A percentile compares a stretch with the other conserved stretches of the same genome.
These are phyloP conservation scores for Bugulina stolonifera DNA, from an alignment of 2,888 invertebrate species.

Conservation along the genomic window DNA sequence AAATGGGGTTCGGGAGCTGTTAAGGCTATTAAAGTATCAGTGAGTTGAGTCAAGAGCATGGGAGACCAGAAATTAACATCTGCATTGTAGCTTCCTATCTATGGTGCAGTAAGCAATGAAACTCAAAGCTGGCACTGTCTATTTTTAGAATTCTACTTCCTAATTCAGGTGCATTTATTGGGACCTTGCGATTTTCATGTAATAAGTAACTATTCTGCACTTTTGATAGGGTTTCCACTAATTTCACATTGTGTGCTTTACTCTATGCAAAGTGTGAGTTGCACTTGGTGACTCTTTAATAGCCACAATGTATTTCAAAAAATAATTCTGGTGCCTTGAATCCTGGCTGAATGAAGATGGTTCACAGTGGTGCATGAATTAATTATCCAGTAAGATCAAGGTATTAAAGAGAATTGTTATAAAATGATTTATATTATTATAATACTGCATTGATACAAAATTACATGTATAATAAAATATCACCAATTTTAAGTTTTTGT, in stretches of 20 bases:
- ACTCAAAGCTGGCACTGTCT: neutral
- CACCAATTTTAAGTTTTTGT: too few species aligned
- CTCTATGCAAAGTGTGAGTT: neutral
- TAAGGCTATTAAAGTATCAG: neutral
- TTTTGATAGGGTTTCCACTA: neutral
- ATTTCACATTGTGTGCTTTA: neutral
- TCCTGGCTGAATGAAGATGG: neutral
- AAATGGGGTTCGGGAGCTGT: neutral
- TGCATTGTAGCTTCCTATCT: neutral
- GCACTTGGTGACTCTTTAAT: constrained; percentile 10
- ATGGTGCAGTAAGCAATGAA: neutral
- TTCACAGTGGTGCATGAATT: too few species aligned
- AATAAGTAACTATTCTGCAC: neutral
- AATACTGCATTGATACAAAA: too few species aligned
- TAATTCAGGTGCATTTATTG: neutral
- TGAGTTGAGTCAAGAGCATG: neutral
- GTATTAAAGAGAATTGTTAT: too few species aligned
- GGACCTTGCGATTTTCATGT: neutral
- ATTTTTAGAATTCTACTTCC: neutral
- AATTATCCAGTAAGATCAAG: too few species aligned
- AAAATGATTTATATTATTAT: too few species aligned
- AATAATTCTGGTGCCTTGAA: neutral
- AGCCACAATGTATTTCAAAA: neutral
- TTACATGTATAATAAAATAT: too few species aligned
- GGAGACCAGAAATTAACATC: neutral